These are phyloP conservation scores for Nemotelus pantherinus DNA, from an alignment of 2,888 invertebrate species.

Conservation along the genomic window DNA sequence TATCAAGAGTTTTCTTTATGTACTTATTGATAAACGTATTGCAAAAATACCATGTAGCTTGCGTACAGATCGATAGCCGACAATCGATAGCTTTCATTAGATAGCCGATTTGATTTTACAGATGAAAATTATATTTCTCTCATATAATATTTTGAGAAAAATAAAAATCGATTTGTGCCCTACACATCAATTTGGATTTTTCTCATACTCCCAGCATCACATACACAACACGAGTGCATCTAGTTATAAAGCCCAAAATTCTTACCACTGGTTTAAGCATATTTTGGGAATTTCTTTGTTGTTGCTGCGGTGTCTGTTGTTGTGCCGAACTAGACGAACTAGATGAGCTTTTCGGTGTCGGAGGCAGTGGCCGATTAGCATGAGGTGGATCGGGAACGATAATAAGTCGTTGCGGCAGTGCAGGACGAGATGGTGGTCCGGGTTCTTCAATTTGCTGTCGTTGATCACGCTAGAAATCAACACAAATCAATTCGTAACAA, in stretches of 20 bases:
- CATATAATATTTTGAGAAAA: no score
- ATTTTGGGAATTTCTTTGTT: constrained; percentile 84
- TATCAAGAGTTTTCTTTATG: no score
- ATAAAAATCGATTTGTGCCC: no score
- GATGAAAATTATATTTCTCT: no score
- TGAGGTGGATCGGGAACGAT: constrained; percentile 87
- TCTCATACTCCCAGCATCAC: no score
- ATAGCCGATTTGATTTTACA: no score
- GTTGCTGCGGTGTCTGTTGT: constrained; percentile 69
- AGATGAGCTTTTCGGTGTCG: constrained; percentile 85
- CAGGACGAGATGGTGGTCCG: constrained; percentile 87
- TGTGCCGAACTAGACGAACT: constrained; percentile 70
- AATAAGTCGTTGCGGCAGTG: constrained; percentile 90
- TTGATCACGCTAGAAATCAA: constrained; percentile 56
- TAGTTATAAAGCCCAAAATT: constrained; percentile 45
- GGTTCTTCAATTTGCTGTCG: constrained; percentile 75
- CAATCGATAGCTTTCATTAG: no score
- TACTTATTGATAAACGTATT: no score
- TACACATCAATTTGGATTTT: no score
- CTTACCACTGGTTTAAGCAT: constrained; percentile 89
- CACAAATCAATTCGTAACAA: background rate
- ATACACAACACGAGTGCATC: background rate
- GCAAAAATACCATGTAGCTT: no score
- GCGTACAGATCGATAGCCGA: no score
- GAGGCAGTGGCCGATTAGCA: constrained; percentile 72